Evolutionary conservation across 2,113 vertebrate genomes (phyloP).

Genomic region (Cairina moschata): DNA sequence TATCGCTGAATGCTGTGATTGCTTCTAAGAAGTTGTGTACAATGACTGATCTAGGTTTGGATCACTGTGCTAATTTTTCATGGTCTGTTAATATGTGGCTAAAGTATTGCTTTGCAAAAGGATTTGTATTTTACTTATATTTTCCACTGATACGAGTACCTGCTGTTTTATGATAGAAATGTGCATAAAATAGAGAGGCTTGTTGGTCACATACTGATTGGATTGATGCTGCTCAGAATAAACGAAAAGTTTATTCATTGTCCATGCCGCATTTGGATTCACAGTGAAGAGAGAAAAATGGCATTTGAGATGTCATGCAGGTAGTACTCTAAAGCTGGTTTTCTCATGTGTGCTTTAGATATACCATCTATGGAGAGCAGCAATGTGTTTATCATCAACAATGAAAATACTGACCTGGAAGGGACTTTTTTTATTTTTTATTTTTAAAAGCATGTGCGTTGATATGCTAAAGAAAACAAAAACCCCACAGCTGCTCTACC

Average conservation of each 20-base stretch:
- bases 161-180: background rate
- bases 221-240: background rate
- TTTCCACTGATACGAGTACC: background rate
- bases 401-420: slow-evolving; percentile 53
- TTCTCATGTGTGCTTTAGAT: slow-evolving; percentile 10
- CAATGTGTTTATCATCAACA: slow-evolving; percentile 59
- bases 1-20: background rate
- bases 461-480: slow-evolving; percentile 47
- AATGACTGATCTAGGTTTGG: background rate
- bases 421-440: background rate
- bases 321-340: background rate
- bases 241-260: background rate
- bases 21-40: background rate
- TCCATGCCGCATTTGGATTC: background rate
- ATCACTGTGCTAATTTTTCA: background rate
- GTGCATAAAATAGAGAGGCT: background rate
- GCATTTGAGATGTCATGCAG: background rate
- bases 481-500: slow-evolving; percentile 45
- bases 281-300: background rate
- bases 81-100: background rate
- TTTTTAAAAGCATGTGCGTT: background rate
- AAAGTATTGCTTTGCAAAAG: background rate
- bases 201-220: background rate
- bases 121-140: background rate
- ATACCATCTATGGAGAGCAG: background rate